Conservation (phyloP, 2,113 vertebrate species). For the Gadus macrocephalus region DNA sequence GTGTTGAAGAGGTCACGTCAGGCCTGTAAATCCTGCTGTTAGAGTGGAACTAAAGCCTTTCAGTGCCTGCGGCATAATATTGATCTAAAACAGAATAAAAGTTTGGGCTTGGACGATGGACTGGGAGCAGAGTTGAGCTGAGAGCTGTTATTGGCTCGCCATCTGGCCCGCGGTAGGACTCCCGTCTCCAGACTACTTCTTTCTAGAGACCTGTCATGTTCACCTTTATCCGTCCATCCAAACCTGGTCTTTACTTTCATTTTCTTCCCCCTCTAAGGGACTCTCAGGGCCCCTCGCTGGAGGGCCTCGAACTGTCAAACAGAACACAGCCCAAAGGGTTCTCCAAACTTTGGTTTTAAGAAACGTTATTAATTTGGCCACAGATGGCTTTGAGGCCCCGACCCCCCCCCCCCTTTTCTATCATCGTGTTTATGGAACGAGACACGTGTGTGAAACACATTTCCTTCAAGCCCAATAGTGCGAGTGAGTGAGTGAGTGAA, state of each 20-base stretch:
- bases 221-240: background rate
- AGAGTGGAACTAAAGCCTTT: slow-evolving; percentile 27
- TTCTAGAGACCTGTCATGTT: background rate
- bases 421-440: slow-evolving; percentile 52
- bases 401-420: background rate
- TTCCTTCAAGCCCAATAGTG: slow-evolving; percentile 49
- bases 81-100: slow-evolving; percentile 25
- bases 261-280: slow-evolving; percentile 3
- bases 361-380: slow-evolving; percentile 50
- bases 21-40: slow-evolving; percentile 22
- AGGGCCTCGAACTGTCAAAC: slow-evolving; percentile 35
- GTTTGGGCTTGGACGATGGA: slow-evolving; percentile 11
- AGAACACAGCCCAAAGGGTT: slow-evolving; percentile 39
- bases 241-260: background rate
- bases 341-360: slow-evolving; percentile 39
- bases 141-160: slow-evolving; percentile 39
- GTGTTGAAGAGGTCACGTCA: slow-evolving; percentile 6
- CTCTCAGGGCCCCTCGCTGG: background rate
- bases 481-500: background rate
- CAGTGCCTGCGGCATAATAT: slow-evolving; percentile 5
- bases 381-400: slow-evolving; percentile 5
- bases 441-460: slow-evolving; percentile 49
- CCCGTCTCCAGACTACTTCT: too few relatives aligned
- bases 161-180: slow-evolving; percentile 3
- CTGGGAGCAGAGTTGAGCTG: slow-evolving; percentile 16